Evolutionary conservation across 1,140 invertebrate species (phyloP).

Genomic region (Drosophila kanapiae): DNA sequence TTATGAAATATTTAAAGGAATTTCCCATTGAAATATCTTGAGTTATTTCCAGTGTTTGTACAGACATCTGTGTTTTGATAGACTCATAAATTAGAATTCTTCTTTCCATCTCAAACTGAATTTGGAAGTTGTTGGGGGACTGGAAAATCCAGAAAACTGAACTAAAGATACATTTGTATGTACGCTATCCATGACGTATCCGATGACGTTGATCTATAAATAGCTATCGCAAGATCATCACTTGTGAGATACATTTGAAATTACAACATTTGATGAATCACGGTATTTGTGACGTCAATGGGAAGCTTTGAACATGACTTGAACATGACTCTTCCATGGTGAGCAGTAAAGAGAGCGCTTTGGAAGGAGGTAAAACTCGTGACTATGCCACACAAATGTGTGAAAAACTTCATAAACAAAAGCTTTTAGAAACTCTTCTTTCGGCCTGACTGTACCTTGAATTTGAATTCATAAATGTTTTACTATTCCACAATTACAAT

Average conservation of each 20-base stretch:
- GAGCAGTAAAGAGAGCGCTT: slow-evolving; percentile 4
- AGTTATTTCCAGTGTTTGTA: slow-evolving; percentile 6
- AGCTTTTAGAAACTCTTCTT: slow-evolving; percentile 41
- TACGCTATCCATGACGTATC: slow-evolving; percentile 22
- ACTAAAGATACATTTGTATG: not conserved
- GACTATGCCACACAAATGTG: slow-evolving; percentile 41
- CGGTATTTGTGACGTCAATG: slow-evolving; percentile 38
- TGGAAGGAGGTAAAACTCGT: slow-evolving; percentile 29
- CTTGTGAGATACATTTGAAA: slow-evolving; percentile 27
- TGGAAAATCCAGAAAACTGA: slow-evolving; percentile 4
- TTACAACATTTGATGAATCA: slow-evolving; percentile 34
- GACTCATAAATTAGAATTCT: slow-evolving; percentile 22
- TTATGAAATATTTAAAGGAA: not conserved
- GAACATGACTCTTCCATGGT: not conserved
- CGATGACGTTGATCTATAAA: slow-evolving; percentile 32
- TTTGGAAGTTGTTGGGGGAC: slow-evolving; percentile 8
- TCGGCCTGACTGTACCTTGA: slow-evolving; percentile 64
- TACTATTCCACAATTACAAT: slow-evolving; percentile 12
- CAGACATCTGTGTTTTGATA: slow-evolving; percentile 22
- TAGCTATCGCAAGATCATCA: slow-evolving; percentile 13
- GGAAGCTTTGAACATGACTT: slow-evolving; percentile 19
- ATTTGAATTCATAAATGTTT: slow-evolving; percentile 16
- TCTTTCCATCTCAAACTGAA: not conserved
- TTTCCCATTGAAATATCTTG: not conserved
- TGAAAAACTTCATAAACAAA: slow-evolving; percentile 59